These are phyloP conservation scores for Melanocharis versteri DNA, from an alignment of 2,113 vertebrate species.

Conservation along the genomic window DNA sequence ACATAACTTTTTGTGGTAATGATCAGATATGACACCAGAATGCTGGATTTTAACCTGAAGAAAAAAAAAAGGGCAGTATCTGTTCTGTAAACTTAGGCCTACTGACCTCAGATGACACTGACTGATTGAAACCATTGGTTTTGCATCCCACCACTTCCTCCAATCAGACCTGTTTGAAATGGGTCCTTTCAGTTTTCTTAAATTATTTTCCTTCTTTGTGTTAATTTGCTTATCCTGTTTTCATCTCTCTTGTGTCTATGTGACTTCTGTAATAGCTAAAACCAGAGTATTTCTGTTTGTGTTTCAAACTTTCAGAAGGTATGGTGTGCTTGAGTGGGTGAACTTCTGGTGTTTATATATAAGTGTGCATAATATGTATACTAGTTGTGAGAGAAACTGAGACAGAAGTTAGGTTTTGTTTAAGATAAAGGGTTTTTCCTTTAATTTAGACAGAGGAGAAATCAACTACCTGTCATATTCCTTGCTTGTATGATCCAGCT, in stretches of 20 bases:
- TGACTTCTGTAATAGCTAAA: not conserved
- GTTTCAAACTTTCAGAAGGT: not conserved
- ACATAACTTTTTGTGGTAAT: not conserved
- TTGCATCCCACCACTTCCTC: not conserved
- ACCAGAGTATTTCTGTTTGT: not conserved
- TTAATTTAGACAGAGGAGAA: not conserved
- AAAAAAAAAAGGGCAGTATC: not conserved
- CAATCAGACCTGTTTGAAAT: not conserved
- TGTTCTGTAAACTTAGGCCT: not conserved
- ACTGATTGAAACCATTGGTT: not conserved
- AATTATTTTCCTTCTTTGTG: not conserved
- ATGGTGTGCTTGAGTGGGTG: not conserved
- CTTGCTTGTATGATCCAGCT: not conserved
- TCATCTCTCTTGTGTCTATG: not conserved
- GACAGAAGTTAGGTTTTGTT: not conserved
- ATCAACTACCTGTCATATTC: not conserved
- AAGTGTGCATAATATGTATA: not conserved
- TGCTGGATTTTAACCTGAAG: slow-evolving; percentile 6
- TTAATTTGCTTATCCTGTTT: not conserved
- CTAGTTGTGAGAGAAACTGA: not conserved
- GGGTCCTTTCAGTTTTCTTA: not conserved
- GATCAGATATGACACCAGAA: slow-evolving; percentile 2
- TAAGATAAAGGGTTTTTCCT: not conserved
- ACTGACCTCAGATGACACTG: slow-evolving; percentile 20
- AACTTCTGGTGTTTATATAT: not conserved